These are phyloP conservation scores for Hemicordylus capensis DNA, from an alignment of 2,113 vertebrate species.

Conservation along the genomic window DNA sequence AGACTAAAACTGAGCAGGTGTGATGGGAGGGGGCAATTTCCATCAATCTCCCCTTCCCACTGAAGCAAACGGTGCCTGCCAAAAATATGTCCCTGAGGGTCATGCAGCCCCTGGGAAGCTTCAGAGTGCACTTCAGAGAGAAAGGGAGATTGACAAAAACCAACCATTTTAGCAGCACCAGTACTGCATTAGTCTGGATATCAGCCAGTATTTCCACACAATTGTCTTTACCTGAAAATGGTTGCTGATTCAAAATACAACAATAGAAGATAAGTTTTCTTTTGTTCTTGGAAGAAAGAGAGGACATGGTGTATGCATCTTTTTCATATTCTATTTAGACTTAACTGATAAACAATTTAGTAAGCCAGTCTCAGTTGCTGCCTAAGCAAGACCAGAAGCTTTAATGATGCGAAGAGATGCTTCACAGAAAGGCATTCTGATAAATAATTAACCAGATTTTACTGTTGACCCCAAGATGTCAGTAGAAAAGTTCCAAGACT, in stretches of 20 bases:
- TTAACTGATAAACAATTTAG: not conserved
- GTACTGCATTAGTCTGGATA: too few relatives aligned
- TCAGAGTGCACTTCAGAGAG: too few relatives aligned
- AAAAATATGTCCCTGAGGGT: too few relatives aligned
- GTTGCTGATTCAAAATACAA: not conserved
- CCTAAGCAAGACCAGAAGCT: rapidly evolving
- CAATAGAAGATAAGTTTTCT: not conserved
- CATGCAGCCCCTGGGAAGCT: too few relatives aligned
- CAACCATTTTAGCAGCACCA: too few relatives aligned
- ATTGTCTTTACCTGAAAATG: not conserved
- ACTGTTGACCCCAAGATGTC: not conserved
- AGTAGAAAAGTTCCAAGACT: not conserved
- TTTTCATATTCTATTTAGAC: not conserved
- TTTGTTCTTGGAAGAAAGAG: not conserved
- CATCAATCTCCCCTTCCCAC: too few relatives aligned
- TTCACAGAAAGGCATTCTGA: not conserved
- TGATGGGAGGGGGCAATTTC: too few relatives aligned
- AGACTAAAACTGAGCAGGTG: too few relatives aligned
- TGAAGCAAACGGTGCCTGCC: too few relatives aligned
- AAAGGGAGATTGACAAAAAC: too few relatives aligned
- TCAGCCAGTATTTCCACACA: not conserved
- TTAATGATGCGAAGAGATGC: rapidly evolving
- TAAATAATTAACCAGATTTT: not conserved
- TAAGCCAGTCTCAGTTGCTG: not conserved
- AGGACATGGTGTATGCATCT: not conserved